These are phyloP conservation scores for Mercenaria mercenaria DNA, from an alignment of 1,140 invertebrate species.

Conservation along the genomic window DNA sequence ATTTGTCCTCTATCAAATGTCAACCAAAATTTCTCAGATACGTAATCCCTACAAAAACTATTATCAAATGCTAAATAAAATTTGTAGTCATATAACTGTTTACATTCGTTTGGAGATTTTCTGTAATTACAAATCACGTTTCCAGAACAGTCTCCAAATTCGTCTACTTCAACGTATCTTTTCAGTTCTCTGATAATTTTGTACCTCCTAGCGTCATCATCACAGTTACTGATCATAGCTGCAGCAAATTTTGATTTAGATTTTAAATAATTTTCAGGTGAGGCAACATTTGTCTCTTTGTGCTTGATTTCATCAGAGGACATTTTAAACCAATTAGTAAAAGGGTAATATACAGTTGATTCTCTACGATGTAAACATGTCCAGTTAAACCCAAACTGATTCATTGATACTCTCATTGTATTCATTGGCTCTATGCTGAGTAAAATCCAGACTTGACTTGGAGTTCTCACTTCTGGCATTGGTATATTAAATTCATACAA, in stretches of 20 bases:
- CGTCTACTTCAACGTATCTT: conserved; percentile 43
- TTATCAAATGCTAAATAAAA: conserved; percentile 65
- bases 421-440: conserved; percentile 50
- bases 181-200: conserved; percentile 43
- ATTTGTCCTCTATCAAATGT: conserved; percentile 25
- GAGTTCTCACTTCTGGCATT: conserved; percentile 19
- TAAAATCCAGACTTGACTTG: conserved; percentile 50
- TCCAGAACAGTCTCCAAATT: conserved; percentile 49
- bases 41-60: conserved; percentile 61
- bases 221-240: conserved; percentile 49
- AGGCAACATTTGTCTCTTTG: background rate
- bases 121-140: conserved; percentile 6
- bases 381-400: conserved; percentile 50
- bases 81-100: conserved; percentile 42
- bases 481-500: conserved; percentile 23
- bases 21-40: conserved; percentile 60
- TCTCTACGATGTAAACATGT: conserved; percentile 48
- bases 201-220: conserved; percentile 49
- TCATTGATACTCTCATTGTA: conserved; percentile 41
- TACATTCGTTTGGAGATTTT: conserved; percentile 30
- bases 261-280: conserved; percentile 6
- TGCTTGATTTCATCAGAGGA: conserved; percentile 16
- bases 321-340: conserved; percentile 21
- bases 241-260: conserved; percentile 57
- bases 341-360: conserved; percentile 45